Conservation (phyloP, 2,888 invertebrate genomes). For the Epicampocera succincta region DNA sequence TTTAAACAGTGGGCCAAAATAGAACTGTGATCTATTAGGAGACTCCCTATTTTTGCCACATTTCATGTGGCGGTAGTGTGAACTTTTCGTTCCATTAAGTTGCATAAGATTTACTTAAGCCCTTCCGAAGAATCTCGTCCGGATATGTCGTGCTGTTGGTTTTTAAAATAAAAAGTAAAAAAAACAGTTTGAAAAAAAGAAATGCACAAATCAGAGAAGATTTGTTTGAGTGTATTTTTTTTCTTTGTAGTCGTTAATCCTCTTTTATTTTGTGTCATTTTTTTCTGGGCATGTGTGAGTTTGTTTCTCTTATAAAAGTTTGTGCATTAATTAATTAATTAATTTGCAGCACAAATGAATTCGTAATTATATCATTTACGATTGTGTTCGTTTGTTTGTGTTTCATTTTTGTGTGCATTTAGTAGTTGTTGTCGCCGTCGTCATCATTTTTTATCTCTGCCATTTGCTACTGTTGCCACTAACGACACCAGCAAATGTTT, state of each 20-base stretch:
- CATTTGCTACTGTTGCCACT: constrained; percentile 60
- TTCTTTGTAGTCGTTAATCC: not conserved
- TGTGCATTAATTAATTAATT: constrained; percentile 70
- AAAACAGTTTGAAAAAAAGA: too few species aligned
- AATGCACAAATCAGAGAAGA: not conserved
- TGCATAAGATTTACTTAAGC: too few species aligned
- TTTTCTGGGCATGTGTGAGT: constrained; percentile 7
- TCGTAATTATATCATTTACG: constrained; percentile 70
- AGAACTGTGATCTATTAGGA: too few species aligned
- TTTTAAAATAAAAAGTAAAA: too few species aligned
- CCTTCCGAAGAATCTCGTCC: too few species aligned
- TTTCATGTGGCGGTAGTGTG: too few species aligned
- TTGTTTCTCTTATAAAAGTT: constrained; percentile 25
- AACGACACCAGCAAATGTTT: constrained; percentile 37
- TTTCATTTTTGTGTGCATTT: constrained; percentile 4
- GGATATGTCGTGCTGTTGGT: too few species aligned
- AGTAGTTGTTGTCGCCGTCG: constrained; percentile 51
- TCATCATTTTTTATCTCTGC: constrained; percentile 63
- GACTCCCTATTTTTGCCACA: too few species aligned
- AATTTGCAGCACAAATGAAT: constrained; percentile 71
- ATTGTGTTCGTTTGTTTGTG: constrained; percentile 53
- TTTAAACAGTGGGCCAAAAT: too few species aligned
- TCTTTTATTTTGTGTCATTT: constrained; percentile 21
- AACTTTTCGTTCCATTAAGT: too few species aligned
- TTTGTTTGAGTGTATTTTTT: constrained; percentile 29